Conservation (phyloP, 2,888 invertebrate species). For the Ypsolopha sequella region DNA sequence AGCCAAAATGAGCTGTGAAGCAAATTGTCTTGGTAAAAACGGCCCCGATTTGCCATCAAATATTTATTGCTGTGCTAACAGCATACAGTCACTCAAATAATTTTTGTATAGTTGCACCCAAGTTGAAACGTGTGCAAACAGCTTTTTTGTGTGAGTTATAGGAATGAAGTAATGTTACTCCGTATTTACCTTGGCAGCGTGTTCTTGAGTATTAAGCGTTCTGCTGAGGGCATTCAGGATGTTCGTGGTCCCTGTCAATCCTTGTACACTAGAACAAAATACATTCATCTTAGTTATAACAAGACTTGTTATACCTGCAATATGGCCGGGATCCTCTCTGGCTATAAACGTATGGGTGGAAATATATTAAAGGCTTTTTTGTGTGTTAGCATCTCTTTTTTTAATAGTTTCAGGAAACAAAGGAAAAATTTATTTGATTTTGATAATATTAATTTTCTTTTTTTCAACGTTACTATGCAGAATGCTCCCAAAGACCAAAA, state of each 20-base stretch:
- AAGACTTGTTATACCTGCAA: background rate
- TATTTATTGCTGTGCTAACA: too few species aligned
- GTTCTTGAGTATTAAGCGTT: conserved; percentile 36
- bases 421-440: too few species aligned
- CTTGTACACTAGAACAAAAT: conserved; percentile 43
- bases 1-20: too few species aligned
- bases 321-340: background rate
- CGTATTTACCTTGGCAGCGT: conserved; percentile 32
- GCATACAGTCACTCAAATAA: too few species aligned
- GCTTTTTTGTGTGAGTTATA: background rate
- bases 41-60: too few species aligned
- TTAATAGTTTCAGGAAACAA: background rate
- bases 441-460: background rate
- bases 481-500: background rate
- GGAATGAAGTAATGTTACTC: background rate
- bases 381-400: background rate
- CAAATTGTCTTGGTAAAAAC: too few species aligned
- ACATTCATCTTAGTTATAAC: background rate
- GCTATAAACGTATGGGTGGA: background rate
- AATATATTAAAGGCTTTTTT: background rate
- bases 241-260: conserved; percentile 53
- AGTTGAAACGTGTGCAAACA: background rate
- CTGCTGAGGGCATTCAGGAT: conserved; percentile 51
- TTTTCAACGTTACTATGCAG: background rate
- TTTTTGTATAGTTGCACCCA: background rate